Conservation (phyloP, 2,888 invertebrate genomes). For the Drosophila paracracens region DNA sequence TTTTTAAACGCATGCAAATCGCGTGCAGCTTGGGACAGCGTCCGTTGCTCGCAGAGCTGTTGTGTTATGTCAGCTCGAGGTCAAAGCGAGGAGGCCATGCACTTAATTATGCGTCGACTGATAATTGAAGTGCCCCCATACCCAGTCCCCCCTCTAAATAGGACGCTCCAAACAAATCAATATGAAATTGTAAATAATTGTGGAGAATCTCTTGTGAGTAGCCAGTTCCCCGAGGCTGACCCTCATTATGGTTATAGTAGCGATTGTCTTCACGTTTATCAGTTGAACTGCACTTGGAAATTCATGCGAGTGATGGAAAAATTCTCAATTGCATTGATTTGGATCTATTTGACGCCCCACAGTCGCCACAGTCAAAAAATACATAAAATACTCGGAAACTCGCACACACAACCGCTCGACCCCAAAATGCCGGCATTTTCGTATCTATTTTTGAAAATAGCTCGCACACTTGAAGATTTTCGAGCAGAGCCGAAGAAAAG, state of each 20-base stretch:
- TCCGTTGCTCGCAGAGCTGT: slow-evolving; percentile 7
- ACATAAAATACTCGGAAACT: slow-evolving; percentile 34
- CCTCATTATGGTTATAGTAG: slow-evolving; percentile 62
- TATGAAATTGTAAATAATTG: slow-evolving; percentile 75
- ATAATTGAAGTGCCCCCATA: slow-evolving; percentile 49
- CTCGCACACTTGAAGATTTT: slow-evolving; percentile 44
- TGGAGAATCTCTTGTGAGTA: slow-evolving; percentile 25
- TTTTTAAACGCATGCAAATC: slow-evolving; percentile 73
- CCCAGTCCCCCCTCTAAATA: neutral
- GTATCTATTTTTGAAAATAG: slow-evolving; percentile 52
- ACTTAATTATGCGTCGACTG: slow-evolving; percentile 52
- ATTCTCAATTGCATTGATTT: slow-evolving; percentile 68
- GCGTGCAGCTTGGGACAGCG: slow-evolving; percentile 60
- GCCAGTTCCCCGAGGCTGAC: slow-evolving; percentile 44
- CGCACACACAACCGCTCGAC: slow-evolving; percentile 13
- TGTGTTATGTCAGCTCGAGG: slow-evolving; percentile 57
- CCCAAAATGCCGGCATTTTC: slow-evolving; percentile 35
- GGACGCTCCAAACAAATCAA: slow-evolving; percentile 57
- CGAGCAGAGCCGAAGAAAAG: neutral
- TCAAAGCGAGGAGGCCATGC: slow-evolving; percentile 48
- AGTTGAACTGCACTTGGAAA: slow-evolving; percentile 33
- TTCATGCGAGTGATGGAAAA: slow-evolving; percentile 54
- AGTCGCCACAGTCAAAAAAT: slow-evolving; percentile 21
- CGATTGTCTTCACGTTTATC: slow-evolving; percentile 58
- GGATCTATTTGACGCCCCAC: slow-evolving; percentile 18